Conservation (phyloP, 2,797 vertebrate genomes). For the Neosalanx taihuensis region DNA sequence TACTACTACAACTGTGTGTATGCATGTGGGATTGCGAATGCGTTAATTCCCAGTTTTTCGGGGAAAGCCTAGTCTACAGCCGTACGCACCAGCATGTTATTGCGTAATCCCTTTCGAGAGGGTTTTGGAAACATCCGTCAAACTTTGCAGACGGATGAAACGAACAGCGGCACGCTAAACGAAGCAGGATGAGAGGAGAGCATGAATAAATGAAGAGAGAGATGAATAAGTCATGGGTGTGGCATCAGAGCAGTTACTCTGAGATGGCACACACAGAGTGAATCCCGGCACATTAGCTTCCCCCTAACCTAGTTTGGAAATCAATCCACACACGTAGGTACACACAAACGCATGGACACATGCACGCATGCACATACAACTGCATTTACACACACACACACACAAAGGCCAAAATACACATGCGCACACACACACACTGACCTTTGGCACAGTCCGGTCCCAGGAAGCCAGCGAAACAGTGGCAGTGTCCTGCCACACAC, state of each 20-base stretch:
- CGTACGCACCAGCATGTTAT: too few species aligned
- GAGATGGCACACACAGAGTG: slow-evolving; percentile 50
- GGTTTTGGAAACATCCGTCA: not conserved
- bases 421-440: slow-evolving; percentile 40
- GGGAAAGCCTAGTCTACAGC: too few species aligned
- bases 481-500: slow-evolving; percentile 93
- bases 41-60: not conserved
- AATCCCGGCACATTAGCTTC: slow-evolving; percentile 1
- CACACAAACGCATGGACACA: not conserved
- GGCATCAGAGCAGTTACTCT: slow-evolving; percentile 60
- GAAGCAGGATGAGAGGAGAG: slow-evolving; percentile 45
- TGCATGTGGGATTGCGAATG: not conserved
- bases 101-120: too few species aligned
- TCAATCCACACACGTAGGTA: not conserved
- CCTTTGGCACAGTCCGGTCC: slow-evolving; percentile 95
- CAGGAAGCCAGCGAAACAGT: slow-evolving; percentile 92
- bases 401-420: not conserved
- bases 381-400: not conserved
- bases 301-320: not conserved
- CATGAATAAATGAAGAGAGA: slow-evolving; percentile 65
- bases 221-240: slow-evolving; percentile 64
- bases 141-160: slow-evolving; percentile 49
- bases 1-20: not conserved
- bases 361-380: not conserved
- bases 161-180: slow-evolving; percentile 46